phyloP scores from a whole-genome alignment of 2,113 vertebrate species.

The Pseudonaja textilis region DNA sequence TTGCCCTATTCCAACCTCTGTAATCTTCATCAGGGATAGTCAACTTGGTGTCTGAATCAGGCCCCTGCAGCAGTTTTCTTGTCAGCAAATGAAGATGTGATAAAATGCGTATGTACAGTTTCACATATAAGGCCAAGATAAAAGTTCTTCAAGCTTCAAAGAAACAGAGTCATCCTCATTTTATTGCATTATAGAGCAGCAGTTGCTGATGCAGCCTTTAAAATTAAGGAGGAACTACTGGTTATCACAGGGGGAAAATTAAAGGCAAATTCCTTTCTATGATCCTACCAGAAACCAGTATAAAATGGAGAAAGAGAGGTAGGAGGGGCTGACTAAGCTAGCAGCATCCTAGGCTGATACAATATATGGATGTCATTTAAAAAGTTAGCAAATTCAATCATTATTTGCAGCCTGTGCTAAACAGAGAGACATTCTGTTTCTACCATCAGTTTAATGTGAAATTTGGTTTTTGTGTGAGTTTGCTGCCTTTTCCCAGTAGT shows the following conservation, averaged over 20 bases:
- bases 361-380: not conserved
- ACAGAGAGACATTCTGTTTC: not conserved
- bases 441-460: not conserved
- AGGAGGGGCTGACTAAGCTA: not conserved
- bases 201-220: not conserved
- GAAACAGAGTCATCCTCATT: not conserved
- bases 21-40: conserved; percentile 34
- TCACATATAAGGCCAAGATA: not conserved
- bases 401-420: not conserved
- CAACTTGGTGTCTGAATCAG: not conserved
- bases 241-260: too few species aligned
- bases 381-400: not conserved
- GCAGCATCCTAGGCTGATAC: not conserved
- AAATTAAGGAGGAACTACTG: not conserved
- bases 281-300: not conserved
- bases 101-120: not conserved
- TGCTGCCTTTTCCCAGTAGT: not conserved
- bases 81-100: conserved; percentile 6
- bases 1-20: not conserved
- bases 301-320: not conserved
- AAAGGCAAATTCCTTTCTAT: not conserved
- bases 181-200: not conserved
- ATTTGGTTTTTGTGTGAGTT: not conserved
- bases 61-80: not conserved
- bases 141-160: not conserved